phyloP scores from a whole-genome alignment of 2,113 vertebrate genomes.

The Odocoileus hemionus region DNA sequence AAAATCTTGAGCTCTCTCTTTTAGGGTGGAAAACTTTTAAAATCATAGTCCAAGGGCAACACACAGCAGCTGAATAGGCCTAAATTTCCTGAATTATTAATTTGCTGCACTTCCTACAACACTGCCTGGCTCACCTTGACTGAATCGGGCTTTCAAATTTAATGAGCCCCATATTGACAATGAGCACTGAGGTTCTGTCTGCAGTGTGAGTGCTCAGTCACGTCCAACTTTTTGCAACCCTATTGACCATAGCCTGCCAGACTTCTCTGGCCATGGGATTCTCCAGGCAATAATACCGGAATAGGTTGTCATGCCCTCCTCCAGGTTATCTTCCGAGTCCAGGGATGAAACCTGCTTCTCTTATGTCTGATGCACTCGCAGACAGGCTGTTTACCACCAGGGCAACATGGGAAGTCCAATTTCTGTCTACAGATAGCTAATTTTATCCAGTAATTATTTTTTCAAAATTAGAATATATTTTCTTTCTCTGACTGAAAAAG shows the following conservation, averaged over 20 bases:
- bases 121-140: not conserved
- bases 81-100: not conserved
- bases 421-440: not conserved
- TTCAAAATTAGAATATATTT: constrained; percentile 20
- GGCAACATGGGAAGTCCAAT: not conserved
- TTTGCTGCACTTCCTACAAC: not conserved
- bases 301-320: not conserved
- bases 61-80: not conserved
- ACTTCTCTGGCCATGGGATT: not conserved
- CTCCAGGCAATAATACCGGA: not conserved
- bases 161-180: not conserved
- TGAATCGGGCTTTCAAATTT: not conserved
- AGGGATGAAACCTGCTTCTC: not conserved
- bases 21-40: constrained; percentile 7
- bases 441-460: constrained; percentile 1
- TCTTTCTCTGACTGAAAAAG: not conserved
- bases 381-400: not conserved
- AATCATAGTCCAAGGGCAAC: not conserved
- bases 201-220: not conserved
- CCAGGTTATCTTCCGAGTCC: not conserved
- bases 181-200: not conserved
- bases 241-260: not conserved
- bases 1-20: not conserved
- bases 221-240: not conserved
- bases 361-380: not conserved